Evolutionary conservation across 2,888 invertebrate genomes (phyloP).

Genomic region (Salticus scenicus): DNA sequence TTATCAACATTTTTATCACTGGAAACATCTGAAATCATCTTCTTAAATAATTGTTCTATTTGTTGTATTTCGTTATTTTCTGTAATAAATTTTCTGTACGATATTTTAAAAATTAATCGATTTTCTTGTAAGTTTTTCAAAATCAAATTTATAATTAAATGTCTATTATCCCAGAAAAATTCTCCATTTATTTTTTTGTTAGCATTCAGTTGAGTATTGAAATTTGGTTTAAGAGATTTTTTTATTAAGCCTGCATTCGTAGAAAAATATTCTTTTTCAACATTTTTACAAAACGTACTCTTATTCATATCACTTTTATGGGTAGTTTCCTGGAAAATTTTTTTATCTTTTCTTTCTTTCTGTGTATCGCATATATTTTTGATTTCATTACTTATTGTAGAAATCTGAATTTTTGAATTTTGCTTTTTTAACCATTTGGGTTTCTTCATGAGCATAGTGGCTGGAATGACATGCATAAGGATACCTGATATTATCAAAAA

Average conservation of each 20-base stretch:
- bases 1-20: background rate
- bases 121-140: background rate
- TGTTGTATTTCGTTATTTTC: slow-evolving; percentile 20
- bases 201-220: background rate
- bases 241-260: too few relatives aligned
- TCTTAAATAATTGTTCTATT: background rate
- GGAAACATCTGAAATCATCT: too few relatives aligned
- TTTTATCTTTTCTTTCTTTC: background rate
- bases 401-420: background rate
- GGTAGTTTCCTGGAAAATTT: too few relatives aligned
- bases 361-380: background rate
- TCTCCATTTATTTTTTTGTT: background rate
- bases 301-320: too few relatives aligned
- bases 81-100: background rate
- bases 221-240: too few relatives aligned
- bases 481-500: slow-evolving; percentile 68
- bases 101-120: too few relatives aligned
- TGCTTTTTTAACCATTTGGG: background rate
- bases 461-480: slow-evolving; percentile 57
- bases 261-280: too few relatives aligned
- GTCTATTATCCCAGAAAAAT: slow-evolving; percentile 11
- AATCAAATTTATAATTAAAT: slow-evolving; percentile 21
- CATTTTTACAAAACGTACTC: too few relatives aligned
- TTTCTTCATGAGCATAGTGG: slow-evolving; percentile 29
- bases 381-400: background rate